Percentiles rank a stretch among this genome's conserved stretches.
Evolutionary conservation across 2,888 invertebrate species (phyloP).

Genomic region (Synanthedon formicaeformis): DNA sequence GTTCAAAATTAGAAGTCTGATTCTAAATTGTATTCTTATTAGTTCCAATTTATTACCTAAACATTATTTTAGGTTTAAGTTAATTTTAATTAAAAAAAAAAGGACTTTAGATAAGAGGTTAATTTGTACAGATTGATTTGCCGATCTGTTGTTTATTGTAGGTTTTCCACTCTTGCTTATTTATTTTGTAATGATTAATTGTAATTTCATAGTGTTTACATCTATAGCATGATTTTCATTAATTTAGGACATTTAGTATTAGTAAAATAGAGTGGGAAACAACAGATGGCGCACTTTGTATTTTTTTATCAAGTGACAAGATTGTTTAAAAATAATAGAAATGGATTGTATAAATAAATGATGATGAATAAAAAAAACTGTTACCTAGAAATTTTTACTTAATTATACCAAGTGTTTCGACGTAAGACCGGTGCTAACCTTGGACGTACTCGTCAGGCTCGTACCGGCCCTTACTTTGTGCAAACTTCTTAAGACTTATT

Average conservation of each 20-base stretch:
- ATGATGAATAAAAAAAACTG: no score
- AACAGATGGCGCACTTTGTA: constrained; percentile 2
- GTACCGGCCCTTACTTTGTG: constrained; percentile 9
- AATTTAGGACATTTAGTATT: not conserved
- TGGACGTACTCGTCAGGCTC: no score
- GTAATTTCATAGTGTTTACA: constrained; percentile 1
- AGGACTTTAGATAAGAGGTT: constrained; percentile 6
- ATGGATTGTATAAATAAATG: constrained; percentile 24
- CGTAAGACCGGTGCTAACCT: no score
- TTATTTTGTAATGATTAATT: not conserved
- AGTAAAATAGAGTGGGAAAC: constrained; percentile 2
- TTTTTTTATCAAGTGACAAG: constrained; percentile 3
- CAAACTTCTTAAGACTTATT: constrained; percentile 39
- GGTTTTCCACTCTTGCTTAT: constrained; percentile 1
- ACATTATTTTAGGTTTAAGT: constrained; percentile 24
- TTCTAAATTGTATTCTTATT: constrained; percentile 56
- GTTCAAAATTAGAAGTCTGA: constrained; percentile 66
- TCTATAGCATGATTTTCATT: constrained; percentile 1
- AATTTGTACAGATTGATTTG: constrained; percentile 22
- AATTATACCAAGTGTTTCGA: no score
- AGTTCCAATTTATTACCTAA: constrained; percentile 10
- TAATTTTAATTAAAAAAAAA: constrained; percentile 6
- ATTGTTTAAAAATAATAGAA: not conserved
- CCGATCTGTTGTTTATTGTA: constrained; percentile 13
- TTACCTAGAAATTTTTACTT: no score